Evolutionary conservation across 2,113 vertebrate species (phyloP).

Genomic region (Cavia porcellus): DNA sequence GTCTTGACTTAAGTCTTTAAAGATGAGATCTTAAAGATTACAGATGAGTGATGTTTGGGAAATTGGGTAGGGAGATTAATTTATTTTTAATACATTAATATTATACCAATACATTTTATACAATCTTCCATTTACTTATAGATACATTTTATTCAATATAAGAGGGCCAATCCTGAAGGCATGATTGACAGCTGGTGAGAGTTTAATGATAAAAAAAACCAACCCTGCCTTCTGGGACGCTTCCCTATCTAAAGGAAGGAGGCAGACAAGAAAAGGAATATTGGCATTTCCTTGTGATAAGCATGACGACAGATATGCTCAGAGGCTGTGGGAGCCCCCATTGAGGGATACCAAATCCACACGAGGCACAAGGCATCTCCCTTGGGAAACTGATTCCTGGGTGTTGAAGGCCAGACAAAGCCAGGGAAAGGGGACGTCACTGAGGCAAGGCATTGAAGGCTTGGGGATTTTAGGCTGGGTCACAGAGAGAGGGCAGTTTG

Average conservation of each 20-base stretch:
- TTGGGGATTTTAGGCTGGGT: background rate
- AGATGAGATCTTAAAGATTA: background rate
- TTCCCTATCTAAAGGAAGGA: background rate
- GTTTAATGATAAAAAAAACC: background rate
- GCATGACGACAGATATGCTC: background rate
- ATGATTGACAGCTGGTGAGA: background rate
- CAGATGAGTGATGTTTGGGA: background rate
- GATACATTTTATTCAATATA: slow-evolving; percentile 7
- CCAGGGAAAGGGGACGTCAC: background rate
- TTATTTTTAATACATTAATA: background rate
- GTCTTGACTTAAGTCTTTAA: slow-evolving; percentile 15
- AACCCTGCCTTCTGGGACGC: background rate
- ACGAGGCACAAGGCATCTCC: background rate
- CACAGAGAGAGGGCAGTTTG: background rate
- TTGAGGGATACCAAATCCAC: background rate
- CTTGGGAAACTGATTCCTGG: background rate
- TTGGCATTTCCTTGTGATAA: background rate
- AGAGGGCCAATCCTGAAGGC: background rate
- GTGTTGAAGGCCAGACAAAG: background rate
- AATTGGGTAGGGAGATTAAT: background rate
- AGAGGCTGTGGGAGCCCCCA: background rate
- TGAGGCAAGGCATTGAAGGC: background rate
- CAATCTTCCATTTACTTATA: background rate
- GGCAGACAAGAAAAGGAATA: background rate
- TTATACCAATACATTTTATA: background rate